Evolutionary conservation across 2,113 vertebrate species (phyloP).

Genomic region (Nothocercus nigrocapillus): DNA sequence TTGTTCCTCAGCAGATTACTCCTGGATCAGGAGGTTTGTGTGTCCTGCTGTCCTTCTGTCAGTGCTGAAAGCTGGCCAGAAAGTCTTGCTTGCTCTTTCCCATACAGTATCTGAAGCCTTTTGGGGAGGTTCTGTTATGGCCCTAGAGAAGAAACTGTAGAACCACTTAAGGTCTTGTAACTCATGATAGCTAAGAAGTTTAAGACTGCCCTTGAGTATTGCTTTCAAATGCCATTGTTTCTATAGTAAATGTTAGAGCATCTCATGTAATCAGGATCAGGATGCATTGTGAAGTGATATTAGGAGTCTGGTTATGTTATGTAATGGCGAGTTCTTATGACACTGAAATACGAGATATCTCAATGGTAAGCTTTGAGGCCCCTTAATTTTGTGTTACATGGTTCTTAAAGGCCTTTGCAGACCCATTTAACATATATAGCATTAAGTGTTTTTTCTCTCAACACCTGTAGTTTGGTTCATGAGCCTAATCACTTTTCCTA

Average conservation of each 20-base stretch:
- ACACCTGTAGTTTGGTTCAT: slow-evolving; percentile 43
- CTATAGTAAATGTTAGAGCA: not conserved
- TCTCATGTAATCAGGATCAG: slow-evolving; percentile 26
- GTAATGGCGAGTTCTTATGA: slow-evolving; percentile 8
- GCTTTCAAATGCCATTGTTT: slow-evolving; percentile 39
- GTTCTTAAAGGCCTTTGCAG: slow-evolving; percentile 45
- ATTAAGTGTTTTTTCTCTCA: slow-evolving; percentile 16
- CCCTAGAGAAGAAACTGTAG: slow-evolving; percentile 45
- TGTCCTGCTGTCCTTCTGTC: not conserved
- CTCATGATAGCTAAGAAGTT: slow-evolving; percentile 11
- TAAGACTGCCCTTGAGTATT: not conserved
- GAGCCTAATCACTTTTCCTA: slow-evolving; percentile 24
- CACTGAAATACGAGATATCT: slow-evolving; percentile 60
- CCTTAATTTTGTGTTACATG: slow-evolving; percentile 19
- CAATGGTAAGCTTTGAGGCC: slow-evolving; percentile 9
- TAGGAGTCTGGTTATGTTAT: slow-evolving; percentile 29
- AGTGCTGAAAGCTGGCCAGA: not conserved
- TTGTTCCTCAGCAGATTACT: not conserved
- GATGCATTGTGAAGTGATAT: slow-evolving; percentile 4
- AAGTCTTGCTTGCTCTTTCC: not conserved
- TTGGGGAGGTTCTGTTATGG: not conserved
- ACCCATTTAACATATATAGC: slow-evolving; percentile 9
- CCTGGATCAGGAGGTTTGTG: accelerated
- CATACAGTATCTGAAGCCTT: not conserved
- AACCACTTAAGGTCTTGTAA: slow-evolving; percentile 38